A percentile compares a stretch with the other conserved stretches of the same genome.
phyloP scores from a whole-genome alignment of 1,140 invertebrate genomes.

The Tribolium madens region DNA sequence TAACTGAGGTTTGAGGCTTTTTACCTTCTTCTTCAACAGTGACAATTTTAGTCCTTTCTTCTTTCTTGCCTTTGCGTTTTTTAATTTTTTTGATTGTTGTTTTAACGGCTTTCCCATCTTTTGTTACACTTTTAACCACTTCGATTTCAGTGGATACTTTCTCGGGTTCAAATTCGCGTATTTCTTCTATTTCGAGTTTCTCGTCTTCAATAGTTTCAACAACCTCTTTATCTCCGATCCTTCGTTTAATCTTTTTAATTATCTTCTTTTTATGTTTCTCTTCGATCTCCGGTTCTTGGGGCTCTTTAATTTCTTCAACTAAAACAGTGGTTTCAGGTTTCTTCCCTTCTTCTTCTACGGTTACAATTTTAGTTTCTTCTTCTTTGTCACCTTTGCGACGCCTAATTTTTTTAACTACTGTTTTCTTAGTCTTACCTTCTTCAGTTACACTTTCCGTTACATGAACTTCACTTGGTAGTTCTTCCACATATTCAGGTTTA shows the following conservation, averaged over 20 bases:
- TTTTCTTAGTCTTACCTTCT: conserved; percentile 60
- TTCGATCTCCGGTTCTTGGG: conserved; percentile 60
- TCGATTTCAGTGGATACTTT: conserved; percentile 53
- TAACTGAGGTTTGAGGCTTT: conserved; percentile 60
- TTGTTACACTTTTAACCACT: conserved; percentile 52
- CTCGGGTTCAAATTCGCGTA: conserved; percentile 43
- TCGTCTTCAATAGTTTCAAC: conserved; percentile 58
- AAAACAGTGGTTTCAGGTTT: conserved; percentile 59
- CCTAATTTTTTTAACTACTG: conserved; percentile 63
- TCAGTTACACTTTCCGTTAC: conserved; percentile 61
- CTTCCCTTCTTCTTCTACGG: conserved; percentile 65
- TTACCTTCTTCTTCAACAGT: conserved; percentile 64
- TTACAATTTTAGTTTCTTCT: conserved; percentile 66
- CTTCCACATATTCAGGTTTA: conserved; percentile 60
- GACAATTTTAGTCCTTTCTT: conserved; percentile 61
- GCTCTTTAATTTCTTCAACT: conserved; percentile 58
- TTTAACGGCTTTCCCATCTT: conserved; percentile 57
- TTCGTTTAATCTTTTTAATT: conserved; percentile 52
- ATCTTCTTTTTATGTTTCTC: conserved; percentile 53
- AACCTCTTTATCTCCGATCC: conserved; percentile 48
- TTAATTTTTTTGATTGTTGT: conserved; percentile 58
- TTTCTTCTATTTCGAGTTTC: conserved; percentile 44
- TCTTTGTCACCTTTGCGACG: conserved; percentile 65
- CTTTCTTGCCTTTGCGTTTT: conserved; percentile 59
- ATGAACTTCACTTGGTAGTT: conserved; percentile 61